These are phyloP conservation scores for Punctoribates punctum DNA, from an alignment of 2,888 invertebrate genomes.

Conservation along the genomic window DNA sequence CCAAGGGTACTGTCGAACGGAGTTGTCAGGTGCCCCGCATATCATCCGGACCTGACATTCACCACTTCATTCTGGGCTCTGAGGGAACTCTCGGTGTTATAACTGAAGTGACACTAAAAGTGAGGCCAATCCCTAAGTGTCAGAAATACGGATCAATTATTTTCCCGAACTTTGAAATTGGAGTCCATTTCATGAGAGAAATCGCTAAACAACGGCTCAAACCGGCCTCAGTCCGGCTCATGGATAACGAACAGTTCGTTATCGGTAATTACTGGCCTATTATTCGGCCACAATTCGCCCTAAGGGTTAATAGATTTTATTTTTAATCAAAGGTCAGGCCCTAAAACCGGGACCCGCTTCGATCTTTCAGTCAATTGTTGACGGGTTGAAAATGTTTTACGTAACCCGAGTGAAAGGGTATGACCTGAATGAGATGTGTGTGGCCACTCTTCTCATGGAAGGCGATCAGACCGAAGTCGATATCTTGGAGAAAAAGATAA, in stretches of 20 bases:
- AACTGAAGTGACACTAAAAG: slow-evolving; percentile 82
- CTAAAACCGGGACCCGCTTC: slow-evolving; percentile 57
- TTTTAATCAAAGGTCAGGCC: slow-evolving; percentile 57
- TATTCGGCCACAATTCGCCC: no score
- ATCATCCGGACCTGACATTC: slow-evolving; percentile 93
- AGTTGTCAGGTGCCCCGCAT: slow-evolving; percentile 78
- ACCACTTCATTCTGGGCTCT: slow-evolving; percentile 82
- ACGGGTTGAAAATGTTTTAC: slow-evolving; percentile 78
- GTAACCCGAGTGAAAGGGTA: slow-evolving; percentile 83
- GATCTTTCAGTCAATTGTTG: slow-evolving; percentile 65
- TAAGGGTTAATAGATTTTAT: no score
- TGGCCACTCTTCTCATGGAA: slow-evolving; percentile 90
- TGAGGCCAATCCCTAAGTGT: slow-evolving; percentile 79
- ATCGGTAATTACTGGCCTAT: slow-evolving; percentile 72
- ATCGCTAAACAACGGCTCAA: slow-evolving; percentile 71
- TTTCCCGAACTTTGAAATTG: slow-evolving; percentile 85
- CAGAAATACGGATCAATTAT: slow-evolving; percentile 89
- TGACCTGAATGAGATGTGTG: slow-evolving; percentile 72
- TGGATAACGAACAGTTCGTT: slow-evolving; percentile 97
- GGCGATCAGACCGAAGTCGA: slow-evolving; percentile 67
- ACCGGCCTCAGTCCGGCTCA: slow-evolving; percentile 88
- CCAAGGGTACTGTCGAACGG: slow-evolving; percentile 76
- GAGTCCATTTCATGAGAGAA: slow-evolving; percentile 83
- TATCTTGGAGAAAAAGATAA: slow-evolving; percentile 70
- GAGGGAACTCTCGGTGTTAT: slow-evolving; percentile 95